A percentile compares a stretch with the other conserved stretches of the same genome.
Evolutionary conservation across 1,140 invertebrate genomes (phyloP).

Genomic region (Liolophura sinensis): DNA sequence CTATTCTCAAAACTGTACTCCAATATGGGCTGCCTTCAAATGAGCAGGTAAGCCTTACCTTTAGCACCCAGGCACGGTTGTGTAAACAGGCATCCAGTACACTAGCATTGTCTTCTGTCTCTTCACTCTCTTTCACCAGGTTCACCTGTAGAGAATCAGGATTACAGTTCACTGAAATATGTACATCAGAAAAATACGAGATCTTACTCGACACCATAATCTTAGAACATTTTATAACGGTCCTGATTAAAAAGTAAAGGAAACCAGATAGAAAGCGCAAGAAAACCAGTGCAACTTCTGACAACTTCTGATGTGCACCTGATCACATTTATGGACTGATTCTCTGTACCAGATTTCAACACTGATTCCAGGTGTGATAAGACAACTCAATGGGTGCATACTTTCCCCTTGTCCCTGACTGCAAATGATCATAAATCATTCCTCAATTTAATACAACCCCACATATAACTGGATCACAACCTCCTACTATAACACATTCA

Average conservation of each 20-base stretch:
- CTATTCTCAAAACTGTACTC: too few relatives aligned
- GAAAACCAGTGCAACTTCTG: too few relatives aligned
- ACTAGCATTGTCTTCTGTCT: conserved; percentile 34
- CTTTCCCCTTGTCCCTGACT: too few relatives aligned
- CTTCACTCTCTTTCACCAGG: conserved; percentile 39
- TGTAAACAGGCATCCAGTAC: conserved; percentile 53
- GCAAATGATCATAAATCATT: too few relatives aligned
- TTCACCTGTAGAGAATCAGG: conserved; percentile 37
- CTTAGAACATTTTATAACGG: neutral
- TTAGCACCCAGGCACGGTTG: conserved; percentile 52
- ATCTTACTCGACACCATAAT: neutral
- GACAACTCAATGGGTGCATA: too few relatives aligned
- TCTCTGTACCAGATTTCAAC: too few relatives aligned
- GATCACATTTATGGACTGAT: too few relatives aligned
- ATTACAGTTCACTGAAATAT: neutral
- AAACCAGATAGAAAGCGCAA: neutral
- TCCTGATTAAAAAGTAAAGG: neutral
- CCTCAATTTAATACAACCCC: too few relatives aligned
- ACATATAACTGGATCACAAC: too few relatives aligned
- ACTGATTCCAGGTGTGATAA: too few relatives aligned
- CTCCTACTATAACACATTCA: too few relatives aligned
- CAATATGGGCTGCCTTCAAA: neutral
- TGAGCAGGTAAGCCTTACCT: conserved; percentile 27
- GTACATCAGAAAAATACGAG: neutral
- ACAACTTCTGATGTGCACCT: too few relatives aligned